Evolutionary conservation across 2,888 invertebrate genomes (phyloP).

Genomic region (Phrixothrix hirtus): DNA sequence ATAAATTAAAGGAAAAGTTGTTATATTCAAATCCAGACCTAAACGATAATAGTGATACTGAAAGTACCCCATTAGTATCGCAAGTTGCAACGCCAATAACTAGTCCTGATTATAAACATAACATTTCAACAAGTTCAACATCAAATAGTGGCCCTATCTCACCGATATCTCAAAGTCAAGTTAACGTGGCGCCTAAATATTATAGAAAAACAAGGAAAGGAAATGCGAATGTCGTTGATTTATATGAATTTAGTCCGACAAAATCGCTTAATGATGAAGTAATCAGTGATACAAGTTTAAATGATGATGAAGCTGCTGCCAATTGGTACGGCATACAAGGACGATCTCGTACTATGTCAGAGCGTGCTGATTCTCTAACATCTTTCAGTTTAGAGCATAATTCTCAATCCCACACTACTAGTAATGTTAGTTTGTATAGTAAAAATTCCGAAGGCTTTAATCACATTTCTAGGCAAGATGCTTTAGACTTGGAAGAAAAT

Average conservation of each 20-base stretch:
- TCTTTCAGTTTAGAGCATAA: constrained; percentile 37
- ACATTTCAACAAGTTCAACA: constrained; percentile 38
- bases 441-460: constrained; percentile 43
- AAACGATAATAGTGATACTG: constrained; percentile 63
- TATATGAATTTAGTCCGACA: constrained; percentile 17
- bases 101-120: constrained; percentile 40
- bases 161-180: constrained; percentile 21
- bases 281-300: constrained; percentile 12
- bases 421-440: constrained; percentile 46
- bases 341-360: constrained; percentile 46
- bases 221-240: constrained; percentile 2
- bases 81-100: constrained; percentile 48
- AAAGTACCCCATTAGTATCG: constrained; percentile 69
- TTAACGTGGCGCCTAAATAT: constrained; percentile 5
- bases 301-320: constrained; percentile 14
- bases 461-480: constrained; percentile 49
- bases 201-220: constrained; percentile 4
- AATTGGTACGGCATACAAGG: constrained; percentile 15
- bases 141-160: constrained; percentile 41
- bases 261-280: constrained; percentile 11
- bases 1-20: constrained; percentile 52
- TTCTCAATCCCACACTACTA: constrained; percentile 35
- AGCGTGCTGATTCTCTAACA: constrained; percentile 41
- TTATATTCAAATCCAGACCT: constrained; percentile 50
- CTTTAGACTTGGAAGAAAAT: constrained; percentile 49